Evolutionary conservation across 2,113 vertebrate species (phyloP).

Genomic region (Vombatus ursinus): DNA sequence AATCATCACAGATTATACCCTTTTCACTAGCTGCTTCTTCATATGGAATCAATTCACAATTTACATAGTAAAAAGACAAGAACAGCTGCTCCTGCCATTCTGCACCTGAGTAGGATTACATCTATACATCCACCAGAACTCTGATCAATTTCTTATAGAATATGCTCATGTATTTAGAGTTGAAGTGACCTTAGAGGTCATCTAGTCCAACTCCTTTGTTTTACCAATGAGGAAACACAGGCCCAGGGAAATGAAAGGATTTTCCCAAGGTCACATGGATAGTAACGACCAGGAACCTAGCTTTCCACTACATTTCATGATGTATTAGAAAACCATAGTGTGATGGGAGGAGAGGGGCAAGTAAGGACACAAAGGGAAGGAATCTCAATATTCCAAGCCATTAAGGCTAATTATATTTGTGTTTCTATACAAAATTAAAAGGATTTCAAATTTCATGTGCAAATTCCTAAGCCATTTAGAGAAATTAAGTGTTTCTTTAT

Average conservation of each 20-base stretch:
- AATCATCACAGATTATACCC: neutral
- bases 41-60: neutral
- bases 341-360: neutral
- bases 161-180: neutral
- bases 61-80: neutral
- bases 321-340: neutral
- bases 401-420: neutral
- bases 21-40: neutral
- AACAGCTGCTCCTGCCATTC: neutral
- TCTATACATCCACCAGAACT: neutral
- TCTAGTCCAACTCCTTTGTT: neutral
- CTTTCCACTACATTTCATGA: neutral
- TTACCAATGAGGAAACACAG: neutral
- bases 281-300: neutral
- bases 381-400: neutral
- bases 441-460: neutral
- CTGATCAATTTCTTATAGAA: neutral
- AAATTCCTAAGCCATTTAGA: neutral
- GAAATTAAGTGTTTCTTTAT: neutral
- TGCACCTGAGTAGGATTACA: neutral
- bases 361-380: neutral
- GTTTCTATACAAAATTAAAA: neutral
- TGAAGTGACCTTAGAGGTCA: neutral
- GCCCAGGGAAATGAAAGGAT: neutral
- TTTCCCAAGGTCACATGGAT: neutral